These are phyloP conservation scores for Myiagra hebetior DNA, from an alignment of 2,113 vertebrate species.

Conservation along the genomic window DNA sequence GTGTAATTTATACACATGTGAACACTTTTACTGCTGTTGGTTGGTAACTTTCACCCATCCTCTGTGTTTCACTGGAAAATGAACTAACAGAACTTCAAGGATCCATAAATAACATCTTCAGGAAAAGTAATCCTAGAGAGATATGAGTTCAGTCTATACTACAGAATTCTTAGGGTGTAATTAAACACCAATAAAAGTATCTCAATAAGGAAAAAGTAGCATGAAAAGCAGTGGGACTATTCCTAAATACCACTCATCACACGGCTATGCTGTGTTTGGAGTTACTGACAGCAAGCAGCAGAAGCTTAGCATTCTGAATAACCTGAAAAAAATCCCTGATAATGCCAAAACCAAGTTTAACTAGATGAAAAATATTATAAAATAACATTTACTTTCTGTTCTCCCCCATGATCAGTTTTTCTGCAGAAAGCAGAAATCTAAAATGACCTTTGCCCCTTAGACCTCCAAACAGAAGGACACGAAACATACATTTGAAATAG, in stretches of 20 bases:
- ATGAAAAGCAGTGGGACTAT: not conserved
- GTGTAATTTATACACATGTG: rapidly evolving
- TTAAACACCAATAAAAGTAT: not conserved
- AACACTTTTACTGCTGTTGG: not conserved
- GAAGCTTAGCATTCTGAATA: not conserved
- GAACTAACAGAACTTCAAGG: not conserved
- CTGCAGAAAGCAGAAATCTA: not conserved
- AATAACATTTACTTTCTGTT: not conserved
- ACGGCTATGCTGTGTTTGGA: not conserved
- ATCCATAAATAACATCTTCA: not conserved
- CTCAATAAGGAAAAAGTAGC: not conserved
- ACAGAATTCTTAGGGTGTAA: not conserved
- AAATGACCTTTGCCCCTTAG: not conserved
- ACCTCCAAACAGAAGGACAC: not conserved
- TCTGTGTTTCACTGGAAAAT: not conserved
- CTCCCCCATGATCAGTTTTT: not conserved
- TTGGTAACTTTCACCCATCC: not conserved
- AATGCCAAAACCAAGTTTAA: not conserved
- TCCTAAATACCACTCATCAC: not conserved
- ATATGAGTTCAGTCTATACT: not conserved
- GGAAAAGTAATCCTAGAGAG: not conserved
- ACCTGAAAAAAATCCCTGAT: not conserved
- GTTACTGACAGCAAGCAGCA: not conserved
- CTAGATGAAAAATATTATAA: not conserved
- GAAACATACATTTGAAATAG: not conserved